These are phyloP conservation scores for Drosophila kokeensis DNA, from an alignment of 2,888 invertebrate genomes.

Conservation along the genomic window DNA sequence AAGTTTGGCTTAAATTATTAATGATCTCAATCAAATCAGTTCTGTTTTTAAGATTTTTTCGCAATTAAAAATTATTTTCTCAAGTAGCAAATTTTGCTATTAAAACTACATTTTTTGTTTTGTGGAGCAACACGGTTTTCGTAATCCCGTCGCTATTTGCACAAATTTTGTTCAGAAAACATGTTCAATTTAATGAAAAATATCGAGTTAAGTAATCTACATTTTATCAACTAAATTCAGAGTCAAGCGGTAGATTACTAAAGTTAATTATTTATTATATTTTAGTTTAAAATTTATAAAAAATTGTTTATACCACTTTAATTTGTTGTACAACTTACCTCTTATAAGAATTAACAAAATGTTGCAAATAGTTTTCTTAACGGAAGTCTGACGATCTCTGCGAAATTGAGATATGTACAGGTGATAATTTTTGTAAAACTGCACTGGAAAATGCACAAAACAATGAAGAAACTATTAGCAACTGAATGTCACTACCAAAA, in stretches of 20 bases:
- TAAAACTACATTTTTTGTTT: not conserved
- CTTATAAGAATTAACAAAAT: constrained; percentile 4
- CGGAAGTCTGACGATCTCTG: not conserved
- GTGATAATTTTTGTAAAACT: constrained; percentile 18
- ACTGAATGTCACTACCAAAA: constrained; percentile 34
- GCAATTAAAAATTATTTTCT: not conserved
- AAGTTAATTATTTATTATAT: not conserved
- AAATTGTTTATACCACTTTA: not conserved
- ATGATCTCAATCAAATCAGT: not conserved
- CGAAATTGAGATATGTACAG: constrained; percentile 6
- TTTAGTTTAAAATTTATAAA: not conserved
- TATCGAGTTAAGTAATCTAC: not conserved
- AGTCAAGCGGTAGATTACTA: not conserved
- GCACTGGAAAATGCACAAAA: constrained; percentile 50
- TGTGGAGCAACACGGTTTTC: not conserved
- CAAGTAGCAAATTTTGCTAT: not conserved
- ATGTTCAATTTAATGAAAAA: not conserved
- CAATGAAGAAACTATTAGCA: constrained; percentile 16
- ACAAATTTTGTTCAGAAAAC: not conserved
- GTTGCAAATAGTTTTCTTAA: not conserved
- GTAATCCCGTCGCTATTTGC: not conserved
- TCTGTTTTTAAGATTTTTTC: not conserved
- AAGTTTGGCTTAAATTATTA: not conserved
- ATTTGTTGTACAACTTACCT: constrained; percentile 23
- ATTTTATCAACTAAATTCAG: not conserved